These are phyloP conservation scores for Macrophya annulata DNA, from an alignment of 2,888 invertebrate genomes.

Conservation along the genomic window DNA sequence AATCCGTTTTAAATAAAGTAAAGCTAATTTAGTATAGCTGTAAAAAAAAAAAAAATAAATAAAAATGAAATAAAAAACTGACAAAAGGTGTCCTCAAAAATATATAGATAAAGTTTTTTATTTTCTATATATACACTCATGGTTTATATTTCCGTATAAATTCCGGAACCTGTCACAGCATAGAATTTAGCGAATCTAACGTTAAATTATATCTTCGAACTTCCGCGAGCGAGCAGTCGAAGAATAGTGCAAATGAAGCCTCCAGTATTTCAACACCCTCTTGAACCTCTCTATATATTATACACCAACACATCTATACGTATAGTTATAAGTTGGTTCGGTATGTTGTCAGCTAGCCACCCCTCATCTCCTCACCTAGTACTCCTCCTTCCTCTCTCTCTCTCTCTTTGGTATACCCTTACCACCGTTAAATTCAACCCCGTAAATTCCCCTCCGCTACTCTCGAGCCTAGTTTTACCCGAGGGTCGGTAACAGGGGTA, in stretches of 20 bases:
- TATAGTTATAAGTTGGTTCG: constrained; percentile 26
- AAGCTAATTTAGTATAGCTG: not conserved
- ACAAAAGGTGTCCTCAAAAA: not conserved
- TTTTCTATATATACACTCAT: no score
- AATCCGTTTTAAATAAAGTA: not conserved
- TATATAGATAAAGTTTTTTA: not conserved
- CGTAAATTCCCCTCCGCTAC: constrained; percentile 14
- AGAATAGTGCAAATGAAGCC: constrained; percentile 78
- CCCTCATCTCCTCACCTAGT: not conserved
- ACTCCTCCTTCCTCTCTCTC: not conserved
- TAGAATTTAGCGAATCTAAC: constrained; percentile 32
- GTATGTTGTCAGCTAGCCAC: constrained; percentile 26
- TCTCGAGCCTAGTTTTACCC: constrained; percentile 25
- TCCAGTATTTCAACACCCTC: constrained; percentile 76
- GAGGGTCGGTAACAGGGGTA: not conserved
- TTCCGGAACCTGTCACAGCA: constrained; percentile 3
- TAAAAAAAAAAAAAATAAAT: not conserved
- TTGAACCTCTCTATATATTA: constrained; percentile 52
- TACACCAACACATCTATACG: constrained; percentile 14
- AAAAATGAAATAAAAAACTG: not conserved
- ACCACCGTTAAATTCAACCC: constrained; percentile 46
- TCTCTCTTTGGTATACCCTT: not conserved
- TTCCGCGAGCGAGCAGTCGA: constrained; percentile 63
- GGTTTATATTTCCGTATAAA: constrained; percentile 16
- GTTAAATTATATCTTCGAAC: constrained; percentile 9